These are phyloP conservation scores for Propithecus coquereli DNA, from an alignment of 2,113 vertebrate species.

Conservation along the genomic window DNA sequence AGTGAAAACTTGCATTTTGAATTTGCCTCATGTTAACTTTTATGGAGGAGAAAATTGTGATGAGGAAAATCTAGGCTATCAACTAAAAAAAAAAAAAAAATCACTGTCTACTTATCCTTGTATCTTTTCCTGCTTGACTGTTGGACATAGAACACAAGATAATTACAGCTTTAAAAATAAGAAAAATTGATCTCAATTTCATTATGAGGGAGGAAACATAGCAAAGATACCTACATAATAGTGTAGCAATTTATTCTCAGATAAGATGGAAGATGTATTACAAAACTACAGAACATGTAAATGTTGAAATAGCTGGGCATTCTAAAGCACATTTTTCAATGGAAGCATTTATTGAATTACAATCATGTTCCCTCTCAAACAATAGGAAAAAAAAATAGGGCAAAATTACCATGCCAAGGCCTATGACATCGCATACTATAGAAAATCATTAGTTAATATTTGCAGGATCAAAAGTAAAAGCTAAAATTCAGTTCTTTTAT, in stretches of 20 bases:
- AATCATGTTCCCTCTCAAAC: background rate
- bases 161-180: background rate
- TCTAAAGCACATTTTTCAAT: background rate
- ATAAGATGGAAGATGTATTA: background rate
- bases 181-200: background rate
- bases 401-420: background rate
- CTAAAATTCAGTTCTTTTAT: background rate
- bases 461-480: background rate
- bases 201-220: background rate
- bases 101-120: accelerated
- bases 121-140: background rate
- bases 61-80: background rate
- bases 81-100: background rate
- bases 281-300: background rate
- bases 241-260: background rate
- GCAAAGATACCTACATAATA: background rate
- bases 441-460: background rate
- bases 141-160: background rate
- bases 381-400: background rate
- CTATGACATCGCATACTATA: background rate
- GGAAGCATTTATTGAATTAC: background rate
- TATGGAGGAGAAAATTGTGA: background rate
- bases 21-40: background rate
- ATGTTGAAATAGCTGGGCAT: background rate
- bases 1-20: background rate